A percentile compares a stretch with the other conserved stretches of the same genome.
phyloP scores from a whole-genome alignment of 1,140 invertebrate species.

The Sminthurinus signatus region DNA sequence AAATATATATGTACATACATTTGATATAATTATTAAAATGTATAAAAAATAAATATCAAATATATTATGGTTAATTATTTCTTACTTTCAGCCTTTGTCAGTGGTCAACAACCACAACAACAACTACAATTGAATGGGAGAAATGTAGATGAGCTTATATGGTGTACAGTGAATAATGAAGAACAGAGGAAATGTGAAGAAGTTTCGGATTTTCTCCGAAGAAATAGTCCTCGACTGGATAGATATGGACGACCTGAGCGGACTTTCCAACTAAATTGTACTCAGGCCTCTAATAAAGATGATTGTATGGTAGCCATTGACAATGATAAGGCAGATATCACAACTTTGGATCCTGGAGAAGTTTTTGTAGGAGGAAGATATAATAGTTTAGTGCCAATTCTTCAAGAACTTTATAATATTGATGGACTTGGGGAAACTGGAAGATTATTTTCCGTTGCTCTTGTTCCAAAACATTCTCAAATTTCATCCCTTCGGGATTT shows the following conservation, averaged over 20 bases:
- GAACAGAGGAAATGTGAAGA: conserved; percentile 37
- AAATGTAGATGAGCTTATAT: conserved; percentile 21
- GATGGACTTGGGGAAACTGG: conserved; percentile 42
- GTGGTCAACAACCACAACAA: too few relatives aligned
- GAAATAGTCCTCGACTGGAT: conserved; percentile 11
- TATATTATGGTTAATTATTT: too few relatives aligned
- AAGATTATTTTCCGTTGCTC: conserved; percentile 68
- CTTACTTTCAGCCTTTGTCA: too few relatives aligned
- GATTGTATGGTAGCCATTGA: conserved; percentile 74
- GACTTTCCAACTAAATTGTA: conserved; percentile 32
- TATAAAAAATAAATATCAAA: too few relatives aligned
- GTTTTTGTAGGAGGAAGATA: conserved; percentile 86
- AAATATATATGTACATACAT: too few relatives aligned
- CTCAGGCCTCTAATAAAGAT: conserved; percentile 59
- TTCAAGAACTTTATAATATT: conserved; percentile 60
- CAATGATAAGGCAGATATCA: conserved; percentile 70
- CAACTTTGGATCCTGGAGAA: conserved; percentile 84
- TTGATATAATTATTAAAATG: too few relatives aligned
- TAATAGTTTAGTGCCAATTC: conserved; percentile 84
- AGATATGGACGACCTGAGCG: conserved; percentile 12
- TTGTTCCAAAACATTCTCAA: conserved; percentile 63
- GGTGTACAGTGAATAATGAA: conserved; percentile 37
- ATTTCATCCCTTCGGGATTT: conserved; percentile 62
- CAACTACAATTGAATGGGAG: not conserved
- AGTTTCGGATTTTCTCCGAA: conserved; percentile 22